A percentile compares a stretch with the other conserved stretches of the same genome.
These are phyloP conservation scores for Notamacropus eugenii DNA, from an alignment of 2,797 vertebrate species.

Conservation along the genomic window DNA sequence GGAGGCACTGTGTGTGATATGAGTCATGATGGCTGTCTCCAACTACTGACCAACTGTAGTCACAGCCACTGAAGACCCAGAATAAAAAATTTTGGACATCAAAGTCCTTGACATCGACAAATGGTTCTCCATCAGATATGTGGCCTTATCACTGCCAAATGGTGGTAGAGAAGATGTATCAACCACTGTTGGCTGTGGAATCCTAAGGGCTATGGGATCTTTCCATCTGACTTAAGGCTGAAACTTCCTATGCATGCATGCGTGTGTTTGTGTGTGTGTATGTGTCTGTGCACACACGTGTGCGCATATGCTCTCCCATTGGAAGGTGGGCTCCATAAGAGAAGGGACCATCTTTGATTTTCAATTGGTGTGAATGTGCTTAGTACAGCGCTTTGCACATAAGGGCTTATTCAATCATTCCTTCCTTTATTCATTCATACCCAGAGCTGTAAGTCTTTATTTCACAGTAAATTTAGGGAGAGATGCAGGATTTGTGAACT, in stretches of 20 bases:
- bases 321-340: not conserved
- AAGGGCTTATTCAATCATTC: not conserved
- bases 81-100: not conserved
- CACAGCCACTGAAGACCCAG: not conserved
- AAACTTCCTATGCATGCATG: not conserved
- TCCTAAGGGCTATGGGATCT: not conserved
- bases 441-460: not conserved
- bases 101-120: not conserved
- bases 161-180: not conserved
- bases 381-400: not conserved
- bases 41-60: not conserved
- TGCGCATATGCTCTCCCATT: not conserved
- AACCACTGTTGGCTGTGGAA: not conserved
- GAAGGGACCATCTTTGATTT: not conserved
- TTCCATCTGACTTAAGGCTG: not conserved
- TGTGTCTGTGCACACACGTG: too few species aligned
- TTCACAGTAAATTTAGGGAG: not conserved
- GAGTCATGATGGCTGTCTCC: not conserved
- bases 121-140: not conserved
- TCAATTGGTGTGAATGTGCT: not conserved
- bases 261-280: fast-evolving
- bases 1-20: not conserved
- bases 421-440: not conserved
- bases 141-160: not conserved
- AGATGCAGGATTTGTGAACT: not conserved